Base-by-base conservation (phyloP, 2,797 vertebrate species). In the Macropodus opercularis region DNA sequence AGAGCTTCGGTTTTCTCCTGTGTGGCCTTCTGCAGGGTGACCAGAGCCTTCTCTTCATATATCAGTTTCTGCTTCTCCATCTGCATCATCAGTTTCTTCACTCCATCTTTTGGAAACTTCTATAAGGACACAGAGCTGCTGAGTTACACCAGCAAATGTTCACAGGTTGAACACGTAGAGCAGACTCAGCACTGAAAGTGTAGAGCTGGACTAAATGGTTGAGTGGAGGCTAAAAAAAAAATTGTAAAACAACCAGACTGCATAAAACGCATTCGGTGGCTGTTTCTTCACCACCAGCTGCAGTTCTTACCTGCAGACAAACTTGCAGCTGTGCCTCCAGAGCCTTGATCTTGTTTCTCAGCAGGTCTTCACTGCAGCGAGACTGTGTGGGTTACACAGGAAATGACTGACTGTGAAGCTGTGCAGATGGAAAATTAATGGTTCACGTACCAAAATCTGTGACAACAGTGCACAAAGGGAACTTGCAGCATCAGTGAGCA, bases 241-340 rank as follows among this genome's bases (percentile, higher is more conserved):
- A 34, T 12, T 15, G n/a, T 24, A 19, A 21, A n/a, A 36, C 8
- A 40, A 3, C n/a, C 0, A 2, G 3, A n/a, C 7, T 34, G 3
- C 6, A 23, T 31, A 3, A 14, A 38, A 57, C n/a, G n/a, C 2
- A 13, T 3, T 41, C 12, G 23, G 10, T 34, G 31, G 2, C 36
- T 53, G 17, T 5, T 9, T 53, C 35, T 44, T 29, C 0, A 27
- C 41, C 70, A 50, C 10, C 47, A 40, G 46, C 61, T 56, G 55
- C 52, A 41, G 14, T 24, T 62, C 81, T 93, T 93, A 99, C 97
- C 96, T 96, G 95, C 52, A 92, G 89, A 59, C 90, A 96, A 74
- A 94, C 80, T 68, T 95, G 92, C 75, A 98, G 92, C 88, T 98
- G 96, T 10, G 93, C 92, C 89, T 98, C 96, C 48, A 98, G 91